phyloP scores from a whole-genome alignment of 2,888 invertebrate species.

The Dicyrtoma fusca region DNA sequence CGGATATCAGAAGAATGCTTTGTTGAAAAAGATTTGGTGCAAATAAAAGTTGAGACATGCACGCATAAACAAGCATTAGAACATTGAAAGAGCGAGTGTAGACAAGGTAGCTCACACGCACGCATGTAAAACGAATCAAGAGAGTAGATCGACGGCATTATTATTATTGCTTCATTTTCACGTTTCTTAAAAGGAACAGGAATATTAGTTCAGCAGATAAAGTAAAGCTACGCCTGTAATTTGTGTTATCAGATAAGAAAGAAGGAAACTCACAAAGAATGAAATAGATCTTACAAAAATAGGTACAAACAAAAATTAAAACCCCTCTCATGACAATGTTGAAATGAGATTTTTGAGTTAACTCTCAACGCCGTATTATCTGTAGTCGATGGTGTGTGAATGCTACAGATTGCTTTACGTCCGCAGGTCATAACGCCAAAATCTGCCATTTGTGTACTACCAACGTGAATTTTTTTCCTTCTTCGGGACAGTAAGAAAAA shows the following conservation, averaged over 20 bases:
- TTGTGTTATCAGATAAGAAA: constrained; percentile 34
- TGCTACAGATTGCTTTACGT: too few species aligned
- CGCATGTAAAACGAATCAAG: background rate
- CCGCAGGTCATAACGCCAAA: too few species aligned
- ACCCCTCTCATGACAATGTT: background rate
- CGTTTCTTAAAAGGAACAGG: background rate
- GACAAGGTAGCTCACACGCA: background rate
- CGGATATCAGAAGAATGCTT: background rate
- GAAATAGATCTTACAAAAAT: constrained; percentile 1
- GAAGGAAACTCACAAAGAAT: constrained; percentile 15
- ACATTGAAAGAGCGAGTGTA: too few species aligned
- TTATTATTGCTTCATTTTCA: background rate
- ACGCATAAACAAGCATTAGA: too few species aligned
- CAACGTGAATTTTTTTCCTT: too few species aligned
- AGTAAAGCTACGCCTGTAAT: constrained; percentile 30
- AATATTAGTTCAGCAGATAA: constrained; percentile 11
- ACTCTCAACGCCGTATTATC: background rate
- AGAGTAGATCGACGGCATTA: background rate
- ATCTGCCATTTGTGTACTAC: too few species aligned
- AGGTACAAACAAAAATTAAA: background rate
- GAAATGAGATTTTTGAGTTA: background rate
- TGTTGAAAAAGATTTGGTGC: background rate
- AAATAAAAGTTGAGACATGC: background rate
- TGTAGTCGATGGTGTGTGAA: background rate
- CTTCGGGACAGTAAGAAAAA: too few species aligned